Evolutionary conservation across 2,797 vertebrate species (phyloP).

Genomic region (Scleropages formosus): DNA sequence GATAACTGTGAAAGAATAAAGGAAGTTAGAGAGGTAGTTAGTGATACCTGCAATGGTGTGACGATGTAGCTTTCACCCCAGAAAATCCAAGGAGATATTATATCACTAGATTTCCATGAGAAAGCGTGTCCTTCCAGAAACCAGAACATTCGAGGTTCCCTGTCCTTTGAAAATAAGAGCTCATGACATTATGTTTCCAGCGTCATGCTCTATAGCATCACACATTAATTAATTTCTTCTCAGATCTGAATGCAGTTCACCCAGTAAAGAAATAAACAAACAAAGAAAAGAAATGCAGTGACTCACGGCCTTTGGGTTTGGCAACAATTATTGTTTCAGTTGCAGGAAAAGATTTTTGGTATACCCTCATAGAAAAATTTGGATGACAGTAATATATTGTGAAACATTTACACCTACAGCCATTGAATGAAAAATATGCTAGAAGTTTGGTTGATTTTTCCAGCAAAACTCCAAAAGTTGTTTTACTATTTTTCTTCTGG

Average conservation of each 20-base stretch:
- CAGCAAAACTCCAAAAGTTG: not conserved
- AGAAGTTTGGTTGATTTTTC: not conserved
- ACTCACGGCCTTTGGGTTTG: not conserved
- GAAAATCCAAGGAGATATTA: too few relatives aligned
- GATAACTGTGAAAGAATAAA: too few relatives aligned
- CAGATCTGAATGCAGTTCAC: not conserved
- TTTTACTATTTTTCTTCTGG: not conserved
- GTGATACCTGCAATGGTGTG: too few relatives aligned
- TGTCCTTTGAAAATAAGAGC: not conserved
- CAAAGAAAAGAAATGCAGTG: too few relatives aligned
- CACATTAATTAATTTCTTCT: constrained; percentile 12
- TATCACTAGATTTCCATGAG: too few relatives aligned
- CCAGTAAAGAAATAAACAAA: too few relatives aligned
- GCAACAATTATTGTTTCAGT: not conserved
- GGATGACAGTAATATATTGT: constrained; percentile 2
- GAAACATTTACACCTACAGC: not conserved
- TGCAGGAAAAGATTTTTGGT: not conserved
- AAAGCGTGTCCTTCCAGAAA: too few relatives aligned
- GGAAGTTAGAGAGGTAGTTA: too few relatives aligned
- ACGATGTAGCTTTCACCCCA: too few relatives aligned
- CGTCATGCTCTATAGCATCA: constrained; percentile 5
- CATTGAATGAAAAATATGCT: not conserved
- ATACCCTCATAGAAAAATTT: not conserved
- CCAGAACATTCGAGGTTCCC: too few relatives aligned
- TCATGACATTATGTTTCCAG: constrained; percentile 8